Percentiles rank a stretch among this genome's conserved stretches.
Evolutionary conservation across 30 jellyfish, hydroid and myxozoan genomes (phyloP).

Genomic region (Haliclystus octoradiatus): DNA sequence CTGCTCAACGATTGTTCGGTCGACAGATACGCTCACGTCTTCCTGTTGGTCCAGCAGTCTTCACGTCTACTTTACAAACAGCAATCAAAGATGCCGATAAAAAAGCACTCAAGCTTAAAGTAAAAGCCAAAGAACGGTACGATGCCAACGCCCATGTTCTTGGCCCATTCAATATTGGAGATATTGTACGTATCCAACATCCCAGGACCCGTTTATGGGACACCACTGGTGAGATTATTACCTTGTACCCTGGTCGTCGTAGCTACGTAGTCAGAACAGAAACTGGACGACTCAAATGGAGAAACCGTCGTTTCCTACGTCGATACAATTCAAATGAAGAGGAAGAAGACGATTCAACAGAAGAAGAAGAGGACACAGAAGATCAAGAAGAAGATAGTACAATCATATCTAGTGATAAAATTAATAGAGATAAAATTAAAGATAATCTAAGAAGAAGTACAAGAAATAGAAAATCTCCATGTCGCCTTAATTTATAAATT

Average conservation of each 20-base stretch:
- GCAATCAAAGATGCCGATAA: background rate
- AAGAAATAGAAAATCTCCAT: too few relatives aligned
- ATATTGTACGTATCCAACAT: background rate
- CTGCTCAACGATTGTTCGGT: background rate
- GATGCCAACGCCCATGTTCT: background rate
- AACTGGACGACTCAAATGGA: background rate
- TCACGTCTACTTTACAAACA: background rate
- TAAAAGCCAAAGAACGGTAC: background rate
- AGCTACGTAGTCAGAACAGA: background rate
- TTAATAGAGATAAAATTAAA: too few relatives aligned
- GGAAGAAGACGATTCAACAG: too few relatives aligned
- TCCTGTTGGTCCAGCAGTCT: background rate
- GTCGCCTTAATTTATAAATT: too few relatives aligned
- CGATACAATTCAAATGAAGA: too few relatives aligned
- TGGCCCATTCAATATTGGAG: background rate
- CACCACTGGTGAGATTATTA: background rate
- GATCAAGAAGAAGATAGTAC: too few relatives aligned
- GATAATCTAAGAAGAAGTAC: too few relatives aligned
- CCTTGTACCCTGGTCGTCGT: background rate
- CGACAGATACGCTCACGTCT: background rate
- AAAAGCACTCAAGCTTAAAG: background rate
- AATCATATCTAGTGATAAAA: too few relatives aligned
- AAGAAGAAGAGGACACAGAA: too few relatives aligned
- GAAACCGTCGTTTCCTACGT: too few relatives aligned
- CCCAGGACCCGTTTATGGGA: background rate